Conservation (phyloP, 2,113 vertebrate species). For the Leucoraja erinaceus region DNA sequence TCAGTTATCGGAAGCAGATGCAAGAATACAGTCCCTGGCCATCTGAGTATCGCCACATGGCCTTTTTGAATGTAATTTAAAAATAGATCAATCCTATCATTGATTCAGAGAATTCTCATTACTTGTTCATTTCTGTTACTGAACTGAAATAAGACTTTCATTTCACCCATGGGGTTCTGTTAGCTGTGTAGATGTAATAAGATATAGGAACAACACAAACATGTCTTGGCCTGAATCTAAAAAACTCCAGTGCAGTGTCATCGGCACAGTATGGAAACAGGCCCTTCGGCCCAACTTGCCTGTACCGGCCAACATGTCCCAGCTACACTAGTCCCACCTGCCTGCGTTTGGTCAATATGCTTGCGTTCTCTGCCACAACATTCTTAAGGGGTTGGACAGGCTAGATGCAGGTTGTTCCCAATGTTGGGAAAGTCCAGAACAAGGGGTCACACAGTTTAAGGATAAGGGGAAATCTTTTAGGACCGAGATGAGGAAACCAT, state of each 20-base stretch:
- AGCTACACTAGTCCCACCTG: too few relatives aligned
- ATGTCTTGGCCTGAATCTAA: not conserved
- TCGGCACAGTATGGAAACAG: too few relatives aligned
- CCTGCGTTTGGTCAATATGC: too few relatives aligned
- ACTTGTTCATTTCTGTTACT: not conserved
- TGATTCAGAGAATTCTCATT: constrained; percentile 2
- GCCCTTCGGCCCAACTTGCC: too few relatives aligned
- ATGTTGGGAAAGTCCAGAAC: too few relatives aligned
- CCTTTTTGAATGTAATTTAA: not conserved
- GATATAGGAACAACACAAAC: not conserved
- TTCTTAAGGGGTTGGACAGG: too few relatives aligned
- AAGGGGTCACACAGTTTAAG: too few relatives aligned
- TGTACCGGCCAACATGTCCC: too few relatives aligned
- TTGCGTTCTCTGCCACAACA: too few relatives aligned
- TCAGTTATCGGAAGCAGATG: constrained; percentile 3
- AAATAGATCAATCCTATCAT: constrained; percentile 20
- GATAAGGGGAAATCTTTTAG: too few relatives aligned
- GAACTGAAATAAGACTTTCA: not conserved
- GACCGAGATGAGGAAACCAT: too few relatives aligned
- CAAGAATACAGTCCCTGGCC: not conserved
- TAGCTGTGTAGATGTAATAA: not conserved
- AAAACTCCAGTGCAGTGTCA: not conserved
- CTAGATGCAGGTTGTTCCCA: too few relatives aligned
- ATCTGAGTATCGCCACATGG: not conserved
- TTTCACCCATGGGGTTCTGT: not conserved